Conservation (phyloP, 2,888 invertebrate genomes). For the Iselma pallidipennis region DNA sequence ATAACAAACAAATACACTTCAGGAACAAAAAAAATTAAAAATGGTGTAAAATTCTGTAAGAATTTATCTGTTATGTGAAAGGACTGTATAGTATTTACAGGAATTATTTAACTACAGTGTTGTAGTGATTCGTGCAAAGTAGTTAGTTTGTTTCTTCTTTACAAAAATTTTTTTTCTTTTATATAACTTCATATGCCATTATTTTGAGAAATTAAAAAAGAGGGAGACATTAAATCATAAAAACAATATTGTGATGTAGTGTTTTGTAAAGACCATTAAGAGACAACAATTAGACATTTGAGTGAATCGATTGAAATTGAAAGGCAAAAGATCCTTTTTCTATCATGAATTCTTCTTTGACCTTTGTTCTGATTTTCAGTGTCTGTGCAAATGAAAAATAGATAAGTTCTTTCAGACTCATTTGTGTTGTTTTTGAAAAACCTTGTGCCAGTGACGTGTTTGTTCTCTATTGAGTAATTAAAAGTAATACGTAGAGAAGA, state of each 20-base stretch:
- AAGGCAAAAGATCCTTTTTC: background rate
- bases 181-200: background rate
- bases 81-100: conserved; percentile 40
- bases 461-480: background rate
- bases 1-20: background rate
- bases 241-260: conserved; percentile 41
- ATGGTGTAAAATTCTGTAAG: conserved; percentile 29
- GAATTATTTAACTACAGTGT: conserved; percentile 34
- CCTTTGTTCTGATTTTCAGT: background rate
- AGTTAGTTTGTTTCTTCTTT: too few species aligned
- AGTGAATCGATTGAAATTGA: background rate
- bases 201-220: background rate
- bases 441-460: conserved; percentile 15
- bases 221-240: conserved; percentile 4
- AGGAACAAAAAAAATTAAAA: background rate
- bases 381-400: conserved; percentile 35
- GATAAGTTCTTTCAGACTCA: conserved; percentile 40
- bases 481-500: background rate
- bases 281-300: background rate
- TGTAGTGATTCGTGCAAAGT: conserved; percentile 40
- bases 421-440: conserved; percentile 36
- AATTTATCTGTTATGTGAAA: conserved; percentile 46
- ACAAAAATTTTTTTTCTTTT: background rate
- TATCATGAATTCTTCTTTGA: background rate
- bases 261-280: conserved; percentile 34